Evolutionary conservation across 2,797 vertebrate genomes (phyloP), one percentile per base, ranked within the genome.

Genomic region (Microctenopoma stevenorrisi): DNA sequence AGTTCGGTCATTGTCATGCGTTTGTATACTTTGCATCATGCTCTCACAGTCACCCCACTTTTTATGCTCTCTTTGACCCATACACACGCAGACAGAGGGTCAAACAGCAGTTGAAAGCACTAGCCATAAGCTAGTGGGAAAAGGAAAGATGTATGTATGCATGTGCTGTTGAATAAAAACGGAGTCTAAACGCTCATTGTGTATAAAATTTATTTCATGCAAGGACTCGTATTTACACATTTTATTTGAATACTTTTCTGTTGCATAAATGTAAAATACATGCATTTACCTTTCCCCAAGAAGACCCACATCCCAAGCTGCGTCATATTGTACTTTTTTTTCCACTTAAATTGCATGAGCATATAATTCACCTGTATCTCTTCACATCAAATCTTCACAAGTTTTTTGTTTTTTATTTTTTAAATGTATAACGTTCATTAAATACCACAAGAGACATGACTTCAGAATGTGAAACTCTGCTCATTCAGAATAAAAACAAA

Each of bases 131-230:
- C 76, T 72, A 83, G 83, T 74, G 25, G 62, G 50, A 79, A 22
- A 76, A 85, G 63, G 68, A 78, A 79, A 73, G 71, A 86, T 80
- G 88, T 87, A 79, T 92, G 90, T 91, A 88, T 92, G 88, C 83
- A 81, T 89, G 90, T 94, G 89, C 89, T 89, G 89, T 85, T 88
- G 91, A 94, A 94, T 73, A 94, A 94, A 94, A 93, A 93, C 91
- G 88, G 86, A 94, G 93, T 90, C 94, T 94, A 92, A 93, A 91
- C 82, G 58, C 89, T 91, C 80, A 72, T 94, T 94, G 93, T 89
- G 89, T 97, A 99, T 93, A 99, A 98, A 98, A 99, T 98, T 98
- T 98, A 98, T 99, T 99, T 97, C 97, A 99, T 99, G 98, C 97
- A 98, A 91, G 93, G 94, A 94, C 95, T 94, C 92, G 68, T 96